These are phyloP conservation scores for Orientallactaga bullata DNA, from an alignment of 2,113 vertebrate species.

Conservation along the genomic window DNA sequence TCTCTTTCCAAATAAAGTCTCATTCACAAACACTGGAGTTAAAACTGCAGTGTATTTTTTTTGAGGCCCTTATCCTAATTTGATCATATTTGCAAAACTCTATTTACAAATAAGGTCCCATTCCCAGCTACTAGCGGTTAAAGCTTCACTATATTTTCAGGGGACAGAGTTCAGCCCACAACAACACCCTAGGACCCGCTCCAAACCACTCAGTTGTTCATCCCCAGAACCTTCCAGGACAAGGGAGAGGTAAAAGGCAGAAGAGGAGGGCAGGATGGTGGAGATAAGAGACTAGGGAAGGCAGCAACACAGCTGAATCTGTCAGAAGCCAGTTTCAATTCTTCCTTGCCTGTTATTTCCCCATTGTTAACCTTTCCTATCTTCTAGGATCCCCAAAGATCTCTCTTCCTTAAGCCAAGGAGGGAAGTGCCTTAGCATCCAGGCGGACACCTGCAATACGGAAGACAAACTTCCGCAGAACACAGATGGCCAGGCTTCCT, in stretches of 20 bases:
- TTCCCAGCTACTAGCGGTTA: neutral
- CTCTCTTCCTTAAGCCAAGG: neutral
- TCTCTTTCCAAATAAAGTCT: neutral
- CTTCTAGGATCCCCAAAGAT: neutral
- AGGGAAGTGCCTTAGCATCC: neutral
- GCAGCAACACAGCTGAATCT: neutral
- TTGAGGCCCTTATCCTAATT: neutral
- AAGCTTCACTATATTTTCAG: neutral
- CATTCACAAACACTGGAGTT: neutral
- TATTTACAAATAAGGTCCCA: neutral
- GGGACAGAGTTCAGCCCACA: neutral
- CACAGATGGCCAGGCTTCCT: neutral
- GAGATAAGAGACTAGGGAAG: neutral
- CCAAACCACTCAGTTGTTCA: slow-evolving; percentile 5
- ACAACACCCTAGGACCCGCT: neutral
- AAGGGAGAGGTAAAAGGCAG: neutral
- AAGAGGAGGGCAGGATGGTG: neutral
- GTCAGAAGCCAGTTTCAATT: neutral
- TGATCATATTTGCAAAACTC: neutral
- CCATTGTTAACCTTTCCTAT: neutral
- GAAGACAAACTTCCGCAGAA: neutral
- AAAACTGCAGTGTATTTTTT: neutral
- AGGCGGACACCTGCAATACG: neutral
- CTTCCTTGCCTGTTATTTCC: neutral
- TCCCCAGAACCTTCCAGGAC: neutral